Base-by-base conservation (phyloP, 1,140 invertebrate genomes). In the Drosophila prosaltans region DNA sequence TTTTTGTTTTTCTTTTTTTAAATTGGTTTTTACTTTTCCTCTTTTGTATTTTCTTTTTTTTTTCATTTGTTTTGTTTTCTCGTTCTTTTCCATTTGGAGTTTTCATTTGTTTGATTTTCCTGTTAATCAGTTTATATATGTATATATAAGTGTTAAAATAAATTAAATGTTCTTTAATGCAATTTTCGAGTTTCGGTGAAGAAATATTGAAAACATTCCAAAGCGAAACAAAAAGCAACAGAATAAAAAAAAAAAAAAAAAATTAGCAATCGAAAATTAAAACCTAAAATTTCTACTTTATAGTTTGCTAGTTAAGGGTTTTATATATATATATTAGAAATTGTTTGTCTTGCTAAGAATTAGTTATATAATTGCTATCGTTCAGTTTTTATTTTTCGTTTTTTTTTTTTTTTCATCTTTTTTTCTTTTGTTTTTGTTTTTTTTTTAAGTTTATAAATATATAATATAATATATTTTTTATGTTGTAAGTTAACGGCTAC, bases 401-500 rank as follows among this genome's bases (percentile, higher is more conserved):
- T 24, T 45, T 24, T 57, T 75, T 74, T 55, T 39, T 69, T 69
- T 75, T 75, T 16, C 16, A 16, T 11, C 28, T 21, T 48, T 63
- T 24, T 45, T 24, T 58, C 74, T 74, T 55, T 39, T 69, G 64
- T 75, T 75, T 60, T 75, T 69, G 68, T 75, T 60, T 75, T 9
- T 51, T 40, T 11, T 8, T 51, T 26, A 51, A 26, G 45, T 51
- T 70, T 77, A 76, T 69, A 54, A 54, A 63, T 63, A 48, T 60
- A 68, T 74, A 43, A 36, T 72, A 59, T 75, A 75, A 75, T 75
- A 75, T 40, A 75, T 75, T 75, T 77, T 63, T 72, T 75, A 77
- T 73, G 69, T 65, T 70, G 69, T 85, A 76, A 63, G 69, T 81
- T 86, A 81, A 85, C 80, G 74, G 57, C 81, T 86, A 81, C 62